Evolutionary conservation across 1,140 invertebrate species (phyloP).

Genomic region (Eupeodes corollae): DNA sequence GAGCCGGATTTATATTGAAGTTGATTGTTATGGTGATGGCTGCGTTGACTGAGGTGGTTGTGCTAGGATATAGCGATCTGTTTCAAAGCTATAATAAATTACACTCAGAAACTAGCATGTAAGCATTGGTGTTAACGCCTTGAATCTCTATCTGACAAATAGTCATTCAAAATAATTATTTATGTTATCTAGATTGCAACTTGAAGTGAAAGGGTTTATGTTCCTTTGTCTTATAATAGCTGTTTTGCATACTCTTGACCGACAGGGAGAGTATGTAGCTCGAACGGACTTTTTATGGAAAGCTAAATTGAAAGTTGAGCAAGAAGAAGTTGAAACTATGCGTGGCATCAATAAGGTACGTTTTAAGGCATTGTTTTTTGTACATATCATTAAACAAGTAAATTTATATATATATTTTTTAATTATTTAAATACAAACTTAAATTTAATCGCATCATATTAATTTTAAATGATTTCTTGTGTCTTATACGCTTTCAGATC

Average conservation of each 20-base stretch:
- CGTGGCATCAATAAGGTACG: constrained; percentile 79
- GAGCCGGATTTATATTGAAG: constrained; percentile 74
- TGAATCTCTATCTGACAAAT: not conserved
- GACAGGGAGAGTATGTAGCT: constrained; percentile 76
- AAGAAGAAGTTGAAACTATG: constrained; percentile 91
- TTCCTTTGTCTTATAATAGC: constrained; percentile 49
- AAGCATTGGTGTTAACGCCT: constrained; percentile 26
- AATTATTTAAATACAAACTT: too few relatives aligned
- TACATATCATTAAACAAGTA: too few relatives aligned
- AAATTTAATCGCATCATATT: too few relatives aligned
- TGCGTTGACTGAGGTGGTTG: constrained; percentile 48
- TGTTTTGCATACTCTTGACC: constrained; percentile 65
- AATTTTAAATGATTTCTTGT: not conserved
- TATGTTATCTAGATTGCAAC: constrained; percentile 47
- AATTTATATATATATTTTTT: too few relatives aligned
- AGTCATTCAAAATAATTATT: not conserved
- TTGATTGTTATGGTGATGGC: constrained; percentile 62
- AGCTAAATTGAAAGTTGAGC: constrained; percentile 79
- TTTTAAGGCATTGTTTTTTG: not conserved
- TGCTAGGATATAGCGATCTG: constrained; percentile 49
- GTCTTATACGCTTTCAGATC: constrained; percentile 42
- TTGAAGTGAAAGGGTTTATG: constrained; percentile 52
- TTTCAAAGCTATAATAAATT: constrained; percentile 48
- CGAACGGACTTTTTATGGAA: constrained; percentile 87
- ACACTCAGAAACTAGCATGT: constrained; percentile 41